Evolutionary conservation across 2,888 invertebrate genomes (phyloP), one percentile per base, ranked within the genome.

Genomic region (Poecilus cupreus): DNA sequence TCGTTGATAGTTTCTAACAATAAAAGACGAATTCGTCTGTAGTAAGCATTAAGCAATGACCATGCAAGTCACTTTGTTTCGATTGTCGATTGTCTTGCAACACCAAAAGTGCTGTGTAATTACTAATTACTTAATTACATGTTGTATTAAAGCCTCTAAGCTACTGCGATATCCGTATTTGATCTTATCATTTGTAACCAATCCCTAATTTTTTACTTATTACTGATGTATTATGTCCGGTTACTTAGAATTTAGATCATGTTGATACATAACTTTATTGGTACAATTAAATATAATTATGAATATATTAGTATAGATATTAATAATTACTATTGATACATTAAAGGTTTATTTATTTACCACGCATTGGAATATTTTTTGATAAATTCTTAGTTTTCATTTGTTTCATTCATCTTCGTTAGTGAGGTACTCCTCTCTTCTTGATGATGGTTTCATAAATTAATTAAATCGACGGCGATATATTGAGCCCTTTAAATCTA

Each of bases 191-290:
- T 0, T 3, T 43, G n/a, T 26, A n/a, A 60, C 60, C 26, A 60
- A 60, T 60, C 60, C 60, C 26, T 26, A 60, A 13, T 60, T 60
- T 18, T 54, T 54, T 54, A 54, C 11, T 22, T 16, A 22, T 54
- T 60, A 60, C 18, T 13, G 20, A 18, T 43, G 3, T 3, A 11
- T 43, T 18, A 24, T 26, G 13, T 60, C 13, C 60, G 24, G 60
- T n/a, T 32, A 32, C 32, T 32, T 60, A 60, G 24, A 60, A 60
- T 60, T 2, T 60, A 60, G 60, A 60, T 60, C 60, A 60, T 4
- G 5, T 26, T 60, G 60, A 60, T 60, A 60, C 60, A 60, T 60
- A 60, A 32, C 5, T 32, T 8, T 32, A 0, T 1, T 32, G 8
- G 32, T 26, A 3, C 8, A 32, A 3, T 8, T 32, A 32, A n/a